Conservation (phyloP, 2,113 vertebrate species). For the Struthidea cinerea region DNA sequence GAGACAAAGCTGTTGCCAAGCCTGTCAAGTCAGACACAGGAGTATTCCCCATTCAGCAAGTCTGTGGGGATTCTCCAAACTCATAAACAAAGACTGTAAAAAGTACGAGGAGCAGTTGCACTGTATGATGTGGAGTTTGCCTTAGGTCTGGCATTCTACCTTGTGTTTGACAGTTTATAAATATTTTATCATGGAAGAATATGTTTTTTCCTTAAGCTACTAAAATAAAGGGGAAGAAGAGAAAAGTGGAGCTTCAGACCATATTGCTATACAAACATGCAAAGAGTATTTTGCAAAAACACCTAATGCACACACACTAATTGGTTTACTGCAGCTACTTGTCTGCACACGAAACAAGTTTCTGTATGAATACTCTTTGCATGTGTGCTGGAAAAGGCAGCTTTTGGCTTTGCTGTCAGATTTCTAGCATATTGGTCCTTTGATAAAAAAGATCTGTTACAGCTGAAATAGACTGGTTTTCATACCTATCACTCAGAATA, state of each 20-base stretch:
- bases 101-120: neutral
- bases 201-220: neutral
- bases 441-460: neutral
- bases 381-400: neutral
- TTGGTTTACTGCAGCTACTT: neutral
- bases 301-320: neutral
- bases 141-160: neutral
- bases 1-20: conserved; percentile 64
- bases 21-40: neutral
- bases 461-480: neutral
- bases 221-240: neutral
- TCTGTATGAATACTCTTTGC: neutral
- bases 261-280: neutral
- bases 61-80: neutral
- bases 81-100: neutral
- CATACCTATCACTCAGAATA: neutral
- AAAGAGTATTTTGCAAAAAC: neutral
- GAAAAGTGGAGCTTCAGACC: neutral
- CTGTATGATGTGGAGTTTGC: neutral
- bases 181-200: neutral
- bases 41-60: neutral
- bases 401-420: neutral
- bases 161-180: neutral
- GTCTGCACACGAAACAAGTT: neutral
- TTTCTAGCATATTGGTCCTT: neutral